A percentile compares a stretch with the other conserved stretches of the same genome.
Evolutionary conservation across 2,888 invertebrate genomes (phyloP).

Genomic region (Diploptera punctata): DNA sequence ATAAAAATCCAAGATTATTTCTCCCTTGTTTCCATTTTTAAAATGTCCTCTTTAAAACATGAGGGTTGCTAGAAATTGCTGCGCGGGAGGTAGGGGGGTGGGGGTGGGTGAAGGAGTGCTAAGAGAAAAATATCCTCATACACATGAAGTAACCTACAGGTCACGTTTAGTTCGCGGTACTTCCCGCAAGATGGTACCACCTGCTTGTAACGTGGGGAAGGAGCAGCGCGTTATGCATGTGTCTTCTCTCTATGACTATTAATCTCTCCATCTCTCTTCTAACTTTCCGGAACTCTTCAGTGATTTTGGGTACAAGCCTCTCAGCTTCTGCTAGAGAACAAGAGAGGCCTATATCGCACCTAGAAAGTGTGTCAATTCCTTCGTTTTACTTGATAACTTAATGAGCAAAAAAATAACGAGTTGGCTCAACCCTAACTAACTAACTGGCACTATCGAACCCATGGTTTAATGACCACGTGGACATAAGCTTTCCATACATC

Average conservation of each 20-base stretch:
- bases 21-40: neutral
- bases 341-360: neutral
- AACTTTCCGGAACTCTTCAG: neutral
- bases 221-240: neutral
- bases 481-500: too few species aligned
- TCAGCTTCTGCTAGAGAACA: neutral
- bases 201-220: slow-evolving; percentile 16
- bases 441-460: too few species aligned
- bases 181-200: slow-evolving; percentile 43
- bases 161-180: slow-evolving; percentile 41
- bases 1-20: too few species aligned
- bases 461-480: too few species aligned
- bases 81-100: neutral
- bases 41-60: neutral
- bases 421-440: too few species aligned
- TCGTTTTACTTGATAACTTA: too few species aligned
- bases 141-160: slow-evolving; percentile 35
- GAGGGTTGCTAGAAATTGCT: too few species aligned
- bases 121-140: too few species aligned
- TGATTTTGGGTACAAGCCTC: neutral
- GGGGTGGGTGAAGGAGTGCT: neutral
- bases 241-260: slow-evolving; percentile 14
- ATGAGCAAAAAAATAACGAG: too few species aligned
- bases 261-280: slow-evolving; percentile 21
- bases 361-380: too few species aligned